Conservation (phyloP, 2,888 invertebrate genomes). For the Dichetophora obliterata region DNA sequence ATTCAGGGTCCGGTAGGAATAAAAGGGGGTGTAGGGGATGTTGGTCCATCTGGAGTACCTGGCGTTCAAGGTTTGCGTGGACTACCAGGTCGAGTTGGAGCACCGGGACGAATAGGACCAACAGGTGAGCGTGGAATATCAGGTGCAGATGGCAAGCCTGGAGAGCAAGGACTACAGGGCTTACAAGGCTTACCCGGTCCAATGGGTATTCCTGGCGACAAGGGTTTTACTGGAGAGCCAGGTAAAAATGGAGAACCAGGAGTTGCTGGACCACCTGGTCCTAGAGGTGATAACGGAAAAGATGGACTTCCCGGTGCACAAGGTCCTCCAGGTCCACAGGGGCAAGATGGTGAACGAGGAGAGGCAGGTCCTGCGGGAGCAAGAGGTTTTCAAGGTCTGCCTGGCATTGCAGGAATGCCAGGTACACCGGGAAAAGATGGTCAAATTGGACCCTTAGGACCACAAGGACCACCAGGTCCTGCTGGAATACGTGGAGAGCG, state of each 20-base stretch:
- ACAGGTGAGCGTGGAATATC: conserved; percentile 81
- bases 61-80: conserved; percentile 76
- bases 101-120: conserved; percentile 78
- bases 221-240: conserved; percentile 79
- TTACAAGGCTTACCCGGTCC: conserved; percentile 84
- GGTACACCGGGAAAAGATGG: conserved; percentile 87
- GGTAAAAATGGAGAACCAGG: conserved; percentile 83
- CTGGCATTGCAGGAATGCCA: conserved; percentile 80
- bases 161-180: conserved; percentile 85
- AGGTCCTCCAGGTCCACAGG: conserved; percentile 80
- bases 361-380: conserved; percentile 82
- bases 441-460: conserved; percentile 79
- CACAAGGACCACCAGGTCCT: conserved; percentile 74
- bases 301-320: conserved; percentile 82
- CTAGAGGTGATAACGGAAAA: conserved; percentile 83
- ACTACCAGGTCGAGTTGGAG: conserved; percentile 78
- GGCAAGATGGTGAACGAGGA: conserved; percentile 82
- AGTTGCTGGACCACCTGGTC: conserved; percentile 80
- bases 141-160: conserved; percentile 88
- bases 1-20: conserved; percentile 75
- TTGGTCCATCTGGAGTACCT: conserved; percentile 74
- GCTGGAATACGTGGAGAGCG: conserved; percentile 76
- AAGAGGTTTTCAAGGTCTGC: conserved; percentile 83
- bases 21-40: conserved; percentile 75
- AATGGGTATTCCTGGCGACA: conserved; percentile 78